Conservation (phyloP, 2,113 vertebrate species). For the Aegypius monachus region DNA sequence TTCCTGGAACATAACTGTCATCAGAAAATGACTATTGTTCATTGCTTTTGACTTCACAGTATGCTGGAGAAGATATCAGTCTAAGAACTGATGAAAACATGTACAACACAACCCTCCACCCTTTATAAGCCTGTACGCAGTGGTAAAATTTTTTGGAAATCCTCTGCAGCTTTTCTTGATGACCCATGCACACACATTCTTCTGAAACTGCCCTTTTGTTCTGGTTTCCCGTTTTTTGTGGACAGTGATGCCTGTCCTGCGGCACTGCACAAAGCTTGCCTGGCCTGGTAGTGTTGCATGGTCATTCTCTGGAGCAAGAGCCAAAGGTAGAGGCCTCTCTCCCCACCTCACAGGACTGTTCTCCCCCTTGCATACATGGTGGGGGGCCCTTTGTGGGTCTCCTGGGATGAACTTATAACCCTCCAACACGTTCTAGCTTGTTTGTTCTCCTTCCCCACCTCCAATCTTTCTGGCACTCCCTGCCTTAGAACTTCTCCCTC, state of each 20-base stretch:
- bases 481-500: neutral
- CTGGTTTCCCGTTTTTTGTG: neutral
- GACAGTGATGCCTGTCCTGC: neutral
- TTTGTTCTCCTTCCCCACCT: neutral
- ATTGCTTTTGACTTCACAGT: neutral
- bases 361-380: rapidly evolving
- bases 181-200: rapidly evolving
- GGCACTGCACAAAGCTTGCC: neutral
- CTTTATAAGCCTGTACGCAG: neutral
- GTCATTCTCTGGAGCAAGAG: neutral
- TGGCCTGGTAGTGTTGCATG: neutral
- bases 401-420: neutral
- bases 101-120: rapidly evolving
- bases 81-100: neutral
- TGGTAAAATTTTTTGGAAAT: neutral
- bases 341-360: neutral
- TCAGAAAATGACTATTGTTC: neutral
- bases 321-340: neutral
- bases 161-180: neutral
- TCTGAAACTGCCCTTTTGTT: neutral
- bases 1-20: neutral
- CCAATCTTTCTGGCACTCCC: neutral
- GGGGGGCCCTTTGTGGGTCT: neutral
- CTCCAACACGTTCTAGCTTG: neutral
- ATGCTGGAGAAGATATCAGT: neutral